Conservation (phyloP, 2,888 invertebrate genomes). For the Nemotelus pantherinus region DNA sequence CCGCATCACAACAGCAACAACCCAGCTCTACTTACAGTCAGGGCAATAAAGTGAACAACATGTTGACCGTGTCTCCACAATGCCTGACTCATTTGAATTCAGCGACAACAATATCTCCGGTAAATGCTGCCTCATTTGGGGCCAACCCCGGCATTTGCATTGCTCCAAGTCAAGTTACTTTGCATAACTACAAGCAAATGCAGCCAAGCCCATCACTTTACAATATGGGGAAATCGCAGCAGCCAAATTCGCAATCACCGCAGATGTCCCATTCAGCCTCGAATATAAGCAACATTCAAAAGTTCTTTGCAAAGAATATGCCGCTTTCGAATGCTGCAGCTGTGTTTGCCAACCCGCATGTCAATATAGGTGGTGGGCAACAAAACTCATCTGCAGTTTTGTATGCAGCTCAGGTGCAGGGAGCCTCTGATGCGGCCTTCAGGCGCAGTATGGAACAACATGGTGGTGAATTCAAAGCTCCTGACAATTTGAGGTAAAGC, state of each 20-base stretch:
- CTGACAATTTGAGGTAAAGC: slow-evolving; percentile 50
- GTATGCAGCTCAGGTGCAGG: slow-evolving; percentile 51
- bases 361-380: background rate
- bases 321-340: slow-evolving; percentile 45
- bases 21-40: slow-evolving; percentile 49
- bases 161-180: slow-evolving; percentile 47
- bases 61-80: slow-evolving; percentile 62
- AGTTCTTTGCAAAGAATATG: slow-evolving; percentile 50
- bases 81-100: slow-evolving; percentile 63
- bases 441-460: slow-evolving; percentile 46
- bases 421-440: slow-evolving; percentile 36
- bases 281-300: slow-evolving; percentile 42
- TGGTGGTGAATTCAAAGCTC: slow-evolving; percentile 52
- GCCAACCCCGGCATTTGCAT: slow-evolving; percentile 46
- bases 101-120: slow-evolving; percentile 63
- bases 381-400: slow-evolving; percentile 51
- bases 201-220: slow-evolving; percentile 37
- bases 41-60: slow-evolving; percentile 56
- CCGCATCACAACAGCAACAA: slow-evolving; percentile 54
- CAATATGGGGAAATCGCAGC: slow-evolving; percentile 50
- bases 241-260: slow-evolving; percentile 59
- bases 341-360: background rate
- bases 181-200: slow-evolving; percentile 44
- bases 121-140: slow-evolving; percentile 59
- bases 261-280: background rate